Evolutionary conservation across 2,888 invertebrate genomes (phyloP).

Genomic region (Arrhopalites spinosus): DNA sequence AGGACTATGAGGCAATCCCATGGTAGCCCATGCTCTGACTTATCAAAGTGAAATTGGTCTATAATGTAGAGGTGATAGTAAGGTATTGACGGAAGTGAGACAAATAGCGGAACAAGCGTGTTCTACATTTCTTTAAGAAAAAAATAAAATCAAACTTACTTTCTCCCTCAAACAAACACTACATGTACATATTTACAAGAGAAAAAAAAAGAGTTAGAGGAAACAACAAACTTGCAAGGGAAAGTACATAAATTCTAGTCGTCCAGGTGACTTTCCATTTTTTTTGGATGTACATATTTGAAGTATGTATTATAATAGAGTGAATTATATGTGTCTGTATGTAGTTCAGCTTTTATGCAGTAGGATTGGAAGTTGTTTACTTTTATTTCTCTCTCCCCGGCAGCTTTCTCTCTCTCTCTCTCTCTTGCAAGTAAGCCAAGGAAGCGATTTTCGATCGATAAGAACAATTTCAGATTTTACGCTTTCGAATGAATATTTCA

Average conservation of each 20-base stretch:
- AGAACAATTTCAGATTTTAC: constrained; percentile 29
- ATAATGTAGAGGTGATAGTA: background rate
- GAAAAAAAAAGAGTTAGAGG: background rate
- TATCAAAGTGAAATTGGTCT: background rate
- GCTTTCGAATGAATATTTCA: constrained; percentile 25
- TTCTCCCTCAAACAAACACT: background rate
- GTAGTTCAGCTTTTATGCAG: background rate
- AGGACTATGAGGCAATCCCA: background rate
- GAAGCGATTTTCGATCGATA: constrained; percentile 29
- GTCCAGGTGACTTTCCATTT: constrained; percentile 21
- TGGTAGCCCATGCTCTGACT: background rate
- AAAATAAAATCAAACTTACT: background rate
- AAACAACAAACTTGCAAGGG: background rate
- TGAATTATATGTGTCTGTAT: constrained; percentile 3
- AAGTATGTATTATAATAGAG: too few relatives aligned
- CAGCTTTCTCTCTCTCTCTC: background rate
- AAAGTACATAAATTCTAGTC: background rate
- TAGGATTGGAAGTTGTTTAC: constrained; percentile 18
- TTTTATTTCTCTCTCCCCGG: constrained; percentile 11
- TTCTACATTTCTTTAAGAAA: background rate
- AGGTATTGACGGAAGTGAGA: constrained; percentile 2
- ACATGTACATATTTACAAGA: background rate
- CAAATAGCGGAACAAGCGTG: background rate
- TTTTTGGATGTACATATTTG: too few relatives aligned
- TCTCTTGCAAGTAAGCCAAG: background rate